phyloP scores from a whole-genome alignment of 2,797 vertebrate species.

The Pipistrellus nathusii region DNA sequence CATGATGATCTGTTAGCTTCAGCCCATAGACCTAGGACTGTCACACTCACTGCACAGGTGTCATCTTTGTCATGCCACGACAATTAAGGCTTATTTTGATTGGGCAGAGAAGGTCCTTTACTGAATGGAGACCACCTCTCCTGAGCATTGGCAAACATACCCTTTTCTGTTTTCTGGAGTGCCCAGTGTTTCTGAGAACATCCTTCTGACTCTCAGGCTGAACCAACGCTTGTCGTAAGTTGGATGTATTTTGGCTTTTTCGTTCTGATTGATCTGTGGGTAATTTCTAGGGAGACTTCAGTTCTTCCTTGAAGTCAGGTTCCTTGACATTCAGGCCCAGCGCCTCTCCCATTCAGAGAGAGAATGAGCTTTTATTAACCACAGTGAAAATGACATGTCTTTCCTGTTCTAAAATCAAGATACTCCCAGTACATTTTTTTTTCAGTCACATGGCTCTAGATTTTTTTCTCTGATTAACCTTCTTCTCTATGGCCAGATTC shows the following conservation, averaged over 20 bases:
- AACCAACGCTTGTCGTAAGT: background rate
- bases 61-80: background rate
- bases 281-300: conserved; percentile 34
- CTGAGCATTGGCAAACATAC: background rate
- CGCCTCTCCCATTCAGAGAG: background rate
- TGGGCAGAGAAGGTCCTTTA: background rate
- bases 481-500: background rate
- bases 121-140: background rate
- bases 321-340: background rate
- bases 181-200: background rate
- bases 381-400: background rate
- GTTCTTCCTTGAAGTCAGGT: background rate
- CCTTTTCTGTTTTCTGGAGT: background rate
- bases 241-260: background rate
- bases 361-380: background rate
- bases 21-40: background rate
- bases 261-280: background rate
- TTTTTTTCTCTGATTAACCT: background rate
- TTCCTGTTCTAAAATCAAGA: conserved; percentile 4
- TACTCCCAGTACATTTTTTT: background rate
- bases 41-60: background rate
- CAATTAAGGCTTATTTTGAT: background rate
- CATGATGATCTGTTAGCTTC: conserved; percentile 18
- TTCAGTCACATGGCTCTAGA: background rate
- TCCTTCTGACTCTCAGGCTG: background rate